These are phyloP conservation scores for Pseudorasbora parva DNA, from an alignment of 2,113 vertebrate genomes.

Conservation along the genomic window DNA sequence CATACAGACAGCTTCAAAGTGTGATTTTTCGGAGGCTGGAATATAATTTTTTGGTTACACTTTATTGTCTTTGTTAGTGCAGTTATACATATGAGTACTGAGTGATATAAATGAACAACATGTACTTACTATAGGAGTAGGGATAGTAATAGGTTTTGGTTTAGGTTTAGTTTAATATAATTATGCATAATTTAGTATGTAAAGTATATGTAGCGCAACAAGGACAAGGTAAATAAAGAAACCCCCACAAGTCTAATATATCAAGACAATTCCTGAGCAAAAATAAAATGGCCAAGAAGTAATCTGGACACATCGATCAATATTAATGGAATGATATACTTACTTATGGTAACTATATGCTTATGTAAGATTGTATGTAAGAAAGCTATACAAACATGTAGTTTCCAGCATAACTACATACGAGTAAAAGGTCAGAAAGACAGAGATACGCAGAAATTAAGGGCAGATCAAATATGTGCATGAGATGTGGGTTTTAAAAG, in stretches of 20 bases:
- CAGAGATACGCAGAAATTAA: background rate
- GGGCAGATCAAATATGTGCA: background rate
- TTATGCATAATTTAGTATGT: too few relatives aligned
- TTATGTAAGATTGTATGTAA: background rate
- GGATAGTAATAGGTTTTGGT: too few relatives aligned
- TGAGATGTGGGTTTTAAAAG: slow-evolving; percentile 32
- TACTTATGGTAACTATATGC: background rate
- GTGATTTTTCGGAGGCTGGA: background rate
- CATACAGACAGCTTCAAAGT: background rate
- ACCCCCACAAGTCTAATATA: background rate
- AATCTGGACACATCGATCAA: background rate
- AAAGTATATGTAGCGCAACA: too few relatives aligned
- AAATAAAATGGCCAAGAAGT: slow-evolving; percentile 21
- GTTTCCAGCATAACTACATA: background rate
- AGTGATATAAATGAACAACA: too few relatives aligned
- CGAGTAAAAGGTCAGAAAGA: background rate
- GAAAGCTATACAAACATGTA: background rate
- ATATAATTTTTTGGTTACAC: background rate
- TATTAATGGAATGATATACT: background rate
- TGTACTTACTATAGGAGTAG: too few relatives aligned
- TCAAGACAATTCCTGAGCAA: background rate
- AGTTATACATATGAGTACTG: too few relatives aligned
- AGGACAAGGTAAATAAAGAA: background rate
- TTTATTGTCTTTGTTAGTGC: too few relatives aligned
- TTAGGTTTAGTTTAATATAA: too few relatives aligned